phyloP scores from a whole-genome alignment of 2,113 vertebrate species.

The Coturnix japonica region DNA sequence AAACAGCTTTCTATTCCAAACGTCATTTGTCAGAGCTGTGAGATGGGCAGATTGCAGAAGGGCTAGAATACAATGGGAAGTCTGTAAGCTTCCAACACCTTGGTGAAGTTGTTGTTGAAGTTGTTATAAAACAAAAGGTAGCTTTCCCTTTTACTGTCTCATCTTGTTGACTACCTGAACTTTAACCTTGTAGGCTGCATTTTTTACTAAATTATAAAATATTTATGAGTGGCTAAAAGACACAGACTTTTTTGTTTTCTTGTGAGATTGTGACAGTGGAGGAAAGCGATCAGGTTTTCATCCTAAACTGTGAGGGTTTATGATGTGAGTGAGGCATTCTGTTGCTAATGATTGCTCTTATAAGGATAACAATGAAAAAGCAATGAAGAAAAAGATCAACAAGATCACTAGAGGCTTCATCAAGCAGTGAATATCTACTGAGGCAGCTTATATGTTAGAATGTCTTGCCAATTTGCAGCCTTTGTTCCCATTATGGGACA shows the following conservation, averaged over 20 bases:
- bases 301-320: not conserved
- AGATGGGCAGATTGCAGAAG: conserved; percentile 30
- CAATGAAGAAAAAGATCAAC: conserved; percentile 19
- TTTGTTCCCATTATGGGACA: conserved; percentile 9
- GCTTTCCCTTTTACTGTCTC: conserved; percentile 63
- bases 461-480: not conserved
- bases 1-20: not conserved
- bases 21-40: conserved; percentile 37
- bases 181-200: conserved; percentile 56
- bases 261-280: conserved; percentile 23
- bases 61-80: conserved; percentile 18
- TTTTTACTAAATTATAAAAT: conserved; percentile 68
- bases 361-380: conserved; percentile 33
- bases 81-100: not conserved
- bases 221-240: conserved; percentile 60
- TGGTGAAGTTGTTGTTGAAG: conserved; percentile 11
- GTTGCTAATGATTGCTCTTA: conserved; percentile 21
- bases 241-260: conserved; percentile 46
- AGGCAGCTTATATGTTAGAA: not conserved
- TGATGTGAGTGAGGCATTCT: conserved; percentile 39
- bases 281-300: conserved; percentile 17
- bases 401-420: not conserved
- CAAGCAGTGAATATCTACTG: not conserved
- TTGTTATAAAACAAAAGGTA: conserved; percentile 58
- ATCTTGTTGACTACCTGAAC: conserved; percentile 46